Evolutionary conservation across 2,113 vertebrate genomes (phyloP).

Genomic region (Crotalus viridis): DNA sequence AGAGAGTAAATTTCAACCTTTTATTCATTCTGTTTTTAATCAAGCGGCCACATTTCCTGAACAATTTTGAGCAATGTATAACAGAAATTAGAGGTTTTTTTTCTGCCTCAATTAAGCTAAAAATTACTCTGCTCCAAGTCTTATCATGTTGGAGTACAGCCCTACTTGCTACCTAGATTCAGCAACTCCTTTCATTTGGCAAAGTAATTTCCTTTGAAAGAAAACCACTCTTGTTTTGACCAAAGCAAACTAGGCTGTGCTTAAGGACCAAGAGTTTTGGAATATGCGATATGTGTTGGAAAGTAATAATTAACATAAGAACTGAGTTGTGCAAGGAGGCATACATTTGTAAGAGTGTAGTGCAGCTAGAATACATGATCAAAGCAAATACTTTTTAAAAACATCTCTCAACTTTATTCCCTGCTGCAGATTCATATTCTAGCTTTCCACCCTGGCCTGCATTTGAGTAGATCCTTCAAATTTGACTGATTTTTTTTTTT

Average conservation of each 20-base stretch:
- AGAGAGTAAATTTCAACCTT: neutral
- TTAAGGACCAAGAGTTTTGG: neutral
- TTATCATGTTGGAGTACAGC: neutral
- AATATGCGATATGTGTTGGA: neutral
- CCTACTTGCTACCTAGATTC: neutral
- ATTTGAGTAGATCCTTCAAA: neutral
- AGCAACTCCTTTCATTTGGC: neutral
- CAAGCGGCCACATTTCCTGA: neutral
- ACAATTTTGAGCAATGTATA: neutral
- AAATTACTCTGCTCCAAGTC: neutral
- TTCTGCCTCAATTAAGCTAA: neutral
- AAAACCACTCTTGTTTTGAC: neutral
- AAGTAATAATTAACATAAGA: neutral
- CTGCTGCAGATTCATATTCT: slow-evolving; percentile 2
- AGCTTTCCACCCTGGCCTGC: neutral
- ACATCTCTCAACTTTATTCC: neutral
- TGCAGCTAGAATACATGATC: neutral
- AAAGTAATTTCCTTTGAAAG: neutral
- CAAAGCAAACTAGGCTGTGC: neutral
- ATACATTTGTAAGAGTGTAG: neutral
- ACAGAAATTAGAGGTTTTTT: neutral
- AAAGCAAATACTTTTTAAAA: neutral
- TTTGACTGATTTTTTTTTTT: neutral
- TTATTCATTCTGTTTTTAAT: neutral
- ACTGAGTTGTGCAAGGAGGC: neutral